Percentiles rank a stretch among this genome's conserved stretches.
Evolutionary conservation across 2,113 vertebrate genomes (phyloP).

Genomic region (Ceyx margarethae): DNA sequence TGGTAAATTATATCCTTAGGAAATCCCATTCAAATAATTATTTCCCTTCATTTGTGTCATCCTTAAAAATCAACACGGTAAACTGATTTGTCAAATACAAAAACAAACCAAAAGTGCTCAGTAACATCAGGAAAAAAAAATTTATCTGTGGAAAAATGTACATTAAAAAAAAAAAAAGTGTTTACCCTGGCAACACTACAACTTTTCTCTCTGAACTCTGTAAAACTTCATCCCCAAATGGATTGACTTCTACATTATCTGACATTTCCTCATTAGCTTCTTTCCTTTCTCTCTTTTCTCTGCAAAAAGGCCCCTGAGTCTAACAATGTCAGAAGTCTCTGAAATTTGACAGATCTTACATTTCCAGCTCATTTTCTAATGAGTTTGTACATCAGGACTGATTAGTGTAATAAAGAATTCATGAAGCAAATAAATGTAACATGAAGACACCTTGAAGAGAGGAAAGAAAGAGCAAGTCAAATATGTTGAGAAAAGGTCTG

Average conservation of each 20-base stretch:
- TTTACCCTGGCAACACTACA: neutral
- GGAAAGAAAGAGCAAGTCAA: constrained; percentile 69
- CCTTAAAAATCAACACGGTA: neutral
- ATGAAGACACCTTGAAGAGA: constrained; percentile 70
- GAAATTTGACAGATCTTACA: constrained; percentile 69
- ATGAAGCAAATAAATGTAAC: constrained; percentile 74
- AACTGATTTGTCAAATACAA: rapidly evolving
- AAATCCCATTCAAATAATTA: neutral
- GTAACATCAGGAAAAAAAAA: neutral
- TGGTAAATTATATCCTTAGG: neutral
- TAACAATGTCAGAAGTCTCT: constrained; percentile 51
- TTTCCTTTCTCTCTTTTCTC: constrained; percentile 39
- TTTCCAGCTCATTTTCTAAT: constrained; percentile 74
- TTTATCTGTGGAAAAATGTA: neutral
- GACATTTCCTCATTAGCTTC: constrained; percentile 65
- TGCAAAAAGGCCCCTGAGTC: constrained; percentile 37
- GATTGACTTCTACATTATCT: constrained; percentile 47
- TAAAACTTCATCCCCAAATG: constrained; percentile 20
- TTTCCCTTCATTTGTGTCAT: neutral
- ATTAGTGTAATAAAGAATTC: constrained; percentile 80
- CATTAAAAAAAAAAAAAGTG: neutral
- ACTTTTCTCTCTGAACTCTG: constrained; percentile 19
- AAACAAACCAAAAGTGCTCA: neutral
- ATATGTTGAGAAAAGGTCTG: constrained; percentile 47
- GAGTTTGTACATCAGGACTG: constrained; percentile 70